phyloP scores from a whole-genome alignment of 2,888 invertebrate species.

The Brachycybe producta region DNA sequence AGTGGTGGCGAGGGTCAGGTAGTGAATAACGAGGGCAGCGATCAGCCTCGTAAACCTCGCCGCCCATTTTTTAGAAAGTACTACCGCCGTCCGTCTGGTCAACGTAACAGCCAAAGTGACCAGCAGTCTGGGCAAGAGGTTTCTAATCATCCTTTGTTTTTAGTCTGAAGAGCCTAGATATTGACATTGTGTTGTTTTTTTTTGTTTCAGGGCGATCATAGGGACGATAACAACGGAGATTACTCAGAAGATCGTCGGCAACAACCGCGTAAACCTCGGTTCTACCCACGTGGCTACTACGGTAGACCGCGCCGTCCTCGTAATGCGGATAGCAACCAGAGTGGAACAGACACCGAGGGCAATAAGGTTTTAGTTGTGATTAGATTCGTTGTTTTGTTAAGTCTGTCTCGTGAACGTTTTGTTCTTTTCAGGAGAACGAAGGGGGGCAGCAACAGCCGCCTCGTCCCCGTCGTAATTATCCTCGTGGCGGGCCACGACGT shows the following conservation, averaged over 20 bases:
- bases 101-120: slow-evolving; percentile 15
- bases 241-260: background rate
- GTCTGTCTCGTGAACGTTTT: background rate
- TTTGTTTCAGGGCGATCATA: background rate
- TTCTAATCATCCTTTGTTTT: background rate
- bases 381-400: background rate
- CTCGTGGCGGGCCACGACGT: too few relatives aligned
- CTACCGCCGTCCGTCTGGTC: slow-evolving; percentile 16
- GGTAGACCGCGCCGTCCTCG: slow-evolving; percentile 19
- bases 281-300: slow-evolving; percentile 19
- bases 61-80: slow-evolving; percentile 19
- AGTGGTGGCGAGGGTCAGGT: slow-evolving; percentile 24
- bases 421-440: slow-evolving; percentile 20
- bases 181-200: background rate
- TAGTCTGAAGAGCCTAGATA: too few relatives aligned
- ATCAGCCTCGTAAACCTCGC: slow-evolving; percentile 17
- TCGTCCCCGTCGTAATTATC: slow-evolving; percentile 17
- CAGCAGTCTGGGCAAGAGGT: slow-evolving; percentile 9
- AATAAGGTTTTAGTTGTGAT: too few relatives aligned
- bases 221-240: background rate
- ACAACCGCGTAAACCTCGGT: slow-evolving; percentile 11
- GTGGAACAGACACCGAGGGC: slow-evolving; percentile 21
- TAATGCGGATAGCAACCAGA: slow-evolving; percentile 18
- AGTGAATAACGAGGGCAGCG: slow-evolving; percentile 17
- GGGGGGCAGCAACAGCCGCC: slow-evolving; percentile 17